phyloP scores from a whole-genome alignment of 2,888 invertebrate genomes.

The Hydrotaea diabolus region DNA sequence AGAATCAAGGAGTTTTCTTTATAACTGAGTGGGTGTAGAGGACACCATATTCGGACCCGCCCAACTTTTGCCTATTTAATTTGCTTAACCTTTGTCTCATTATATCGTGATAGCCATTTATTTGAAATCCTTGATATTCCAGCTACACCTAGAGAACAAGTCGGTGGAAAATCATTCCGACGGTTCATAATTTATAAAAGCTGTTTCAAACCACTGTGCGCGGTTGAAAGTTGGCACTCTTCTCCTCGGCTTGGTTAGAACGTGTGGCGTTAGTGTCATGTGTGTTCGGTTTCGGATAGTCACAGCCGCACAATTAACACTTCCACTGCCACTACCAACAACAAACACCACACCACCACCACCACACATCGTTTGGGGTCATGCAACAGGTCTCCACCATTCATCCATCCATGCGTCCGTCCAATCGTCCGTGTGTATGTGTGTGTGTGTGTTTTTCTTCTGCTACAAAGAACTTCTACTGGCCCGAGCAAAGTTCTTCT shows the following conservation, averaged over 20 bases:
- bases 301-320: constrained; percentile 55
- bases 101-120: too few species aligned
- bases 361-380: constrained; percentile 53
- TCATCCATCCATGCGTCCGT: constrained; percentile 26
- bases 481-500: constrained; percentile 6
- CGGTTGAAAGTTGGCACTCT: background rate
- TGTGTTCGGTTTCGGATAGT: constrained; percentile 54
- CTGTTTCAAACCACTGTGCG: background rate
- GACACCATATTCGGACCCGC: too few species aligned
- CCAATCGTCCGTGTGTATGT: constrained; percentile 20
- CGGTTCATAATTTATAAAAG: too few species aligned
- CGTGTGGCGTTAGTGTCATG: constrained; percentile 67
- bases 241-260: background rate
- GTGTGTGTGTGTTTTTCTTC: background rate
- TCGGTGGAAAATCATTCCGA: too few species aligned
- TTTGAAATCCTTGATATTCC: too few species aligned
- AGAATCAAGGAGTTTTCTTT: too few species aligned
- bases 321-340: background rate
- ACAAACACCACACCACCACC: constrained; percentile 31
- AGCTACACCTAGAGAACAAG: too few species aligned
- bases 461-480: background rate
- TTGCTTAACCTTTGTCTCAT: too few species aligned
- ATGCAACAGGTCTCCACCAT: constrained; percentile 63
- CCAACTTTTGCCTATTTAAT: too few species aligned
- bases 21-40: too few species aligned